phyloP scores from a whole-genome alignment of 1,140 invertebrate genomes.

The Euschistus heros region DNA sequence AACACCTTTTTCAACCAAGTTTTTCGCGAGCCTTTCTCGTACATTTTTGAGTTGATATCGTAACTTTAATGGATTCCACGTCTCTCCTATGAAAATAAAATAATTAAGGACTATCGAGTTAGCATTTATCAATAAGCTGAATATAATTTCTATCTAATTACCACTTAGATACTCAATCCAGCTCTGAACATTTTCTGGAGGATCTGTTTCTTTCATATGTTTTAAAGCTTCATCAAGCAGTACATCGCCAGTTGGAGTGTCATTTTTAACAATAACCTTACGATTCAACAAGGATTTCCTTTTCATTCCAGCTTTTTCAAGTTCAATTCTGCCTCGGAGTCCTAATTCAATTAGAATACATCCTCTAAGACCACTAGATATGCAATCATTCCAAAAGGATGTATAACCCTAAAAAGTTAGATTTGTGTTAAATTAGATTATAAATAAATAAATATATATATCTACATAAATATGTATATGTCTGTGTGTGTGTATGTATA shows the following conservation, averaged over 20 bases:
- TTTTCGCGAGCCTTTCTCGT: slow-evolving; percentile 95
- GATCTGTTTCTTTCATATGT: slow-evolving; percentile 95
- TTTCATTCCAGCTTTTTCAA: slow-evolving; percentile 94
- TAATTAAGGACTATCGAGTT: neutral
- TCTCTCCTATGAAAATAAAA: slow-evolving; percentile 66
- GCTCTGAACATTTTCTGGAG: slow-evolving; percentile 91
- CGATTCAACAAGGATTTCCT: slow-evolving; percentile 77
- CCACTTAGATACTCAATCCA: slow-evolving; percentile 99
- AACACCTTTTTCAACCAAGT: slow-evolving; percentile 99
- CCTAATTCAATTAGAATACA: slow-evolving; percentile 97
- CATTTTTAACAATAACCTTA: slow-evolving; percentile 69
- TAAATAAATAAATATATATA: too few relatives aligned
- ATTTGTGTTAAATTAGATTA: too few relatives aligned
- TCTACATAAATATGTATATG: too few relatives aligned
- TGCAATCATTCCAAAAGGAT: slow-evolving; percentile 99
- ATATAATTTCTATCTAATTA: slow-evolving; percentile 41
- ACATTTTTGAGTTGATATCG: slow-evolving; percentile 98
- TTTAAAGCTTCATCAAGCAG: slow-evolving; percentile 96
- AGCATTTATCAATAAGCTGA: slow-evolving; percentile 17
- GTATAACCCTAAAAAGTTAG: slow-evolving; percentile 80
- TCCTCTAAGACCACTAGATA: slow-evolving; percentile 94
- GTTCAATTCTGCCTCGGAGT: slow-evolving; percentile 83
- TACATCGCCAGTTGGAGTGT: slow-evolving; percentile 93
- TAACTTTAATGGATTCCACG: slow-evolving; percentile 98
- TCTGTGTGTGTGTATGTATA: too few relatives aligned